Base-by-base conservation (phyloP, 1,140 invertebrate genomes). In the Eumeta japonica region DNA sequence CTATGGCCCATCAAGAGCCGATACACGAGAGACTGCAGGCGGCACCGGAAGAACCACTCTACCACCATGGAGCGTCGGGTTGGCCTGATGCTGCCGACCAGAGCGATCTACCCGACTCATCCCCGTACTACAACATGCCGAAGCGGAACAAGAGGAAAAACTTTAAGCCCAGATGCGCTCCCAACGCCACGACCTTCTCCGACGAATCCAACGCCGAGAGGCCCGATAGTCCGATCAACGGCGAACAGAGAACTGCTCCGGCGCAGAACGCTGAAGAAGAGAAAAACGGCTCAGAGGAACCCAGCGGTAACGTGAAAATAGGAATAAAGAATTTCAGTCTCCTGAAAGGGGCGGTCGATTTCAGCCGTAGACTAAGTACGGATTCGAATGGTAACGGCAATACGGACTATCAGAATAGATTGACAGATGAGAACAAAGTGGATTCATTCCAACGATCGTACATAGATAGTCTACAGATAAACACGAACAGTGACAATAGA, bases 131-230 rank as follows among this genome's bases (percentile, higher is more conserved):
- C 48, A 77, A 76, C 44, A 67, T 71, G 47, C 77, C 79, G 35
- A 81, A 81, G 58, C 68, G 80, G 39, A 85, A 85, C 60, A 85
- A 85, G 47, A 63, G 83, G 34, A 85, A 85, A 54, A 83, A 85
- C 56, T 85, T 85, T 61, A 81, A 83, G 50, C 83, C 83, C 0
- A 59, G 82, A 41, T 82, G 79, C 52, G 77, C 79, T 28, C 83
- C 83, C 28, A 75, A 77, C 36, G 53, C 66, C 3, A 58, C 78
- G 3, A 67, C 74, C 7, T 74, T 74, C 37, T 73, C 73, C 15
- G 74, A 73, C 35, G 65, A 77, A 12, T 76, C 77, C 2, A 74
- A 75, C 31, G 74, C 66, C 13, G 70, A 55, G 10, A 66, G 75
- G 38, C 53, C 50, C 42, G 54, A 45, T 18, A 67, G 68, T 37